Evolutionary conservation across 2,113 vertebrate genomes (phyloP).

Genomic region (Microcebus tavaratra): DNA sequence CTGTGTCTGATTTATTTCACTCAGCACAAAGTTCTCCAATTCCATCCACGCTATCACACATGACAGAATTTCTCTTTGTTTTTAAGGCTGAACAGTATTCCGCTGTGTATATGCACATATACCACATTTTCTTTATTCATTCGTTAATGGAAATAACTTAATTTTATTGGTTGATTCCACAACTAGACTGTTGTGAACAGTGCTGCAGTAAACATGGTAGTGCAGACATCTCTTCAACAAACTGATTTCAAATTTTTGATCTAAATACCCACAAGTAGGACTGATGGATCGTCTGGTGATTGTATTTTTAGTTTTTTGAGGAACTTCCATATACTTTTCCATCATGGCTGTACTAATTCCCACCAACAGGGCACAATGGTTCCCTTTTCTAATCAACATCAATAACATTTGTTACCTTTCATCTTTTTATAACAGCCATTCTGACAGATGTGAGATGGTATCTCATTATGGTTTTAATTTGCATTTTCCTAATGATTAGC

Average conservation of each 20-base stretch:
- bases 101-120: neutral
- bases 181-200: neutral
- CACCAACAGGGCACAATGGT: neutral
- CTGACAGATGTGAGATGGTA: neutral
- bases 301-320: neutral
- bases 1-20: neutral
- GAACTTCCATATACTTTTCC: neutral
- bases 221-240: neutral
- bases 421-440: neutral
- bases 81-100: neutral
- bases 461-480: neutral
- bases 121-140: neutral
- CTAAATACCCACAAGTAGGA: neutral
- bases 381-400: neutral
- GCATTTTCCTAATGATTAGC: neutral
- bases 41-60: too few relatives aligned
- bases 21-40: neutral
- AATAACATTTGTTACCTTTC: neutral
- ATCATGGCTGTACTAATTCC: neutral
- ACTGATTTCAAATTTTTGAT: neutral
- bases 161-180: neutral
- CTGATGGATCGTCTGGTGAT: neutral
- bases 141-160: neutral
- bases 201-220: neutral
- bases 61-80: neutral